A percentile compares a stretch with the other conserved stretches of the same genome.
Evolutionary conservation across 2,797 vertebrate species (phyloP).

Genomic region (Gallinago solitaria): DNA sequence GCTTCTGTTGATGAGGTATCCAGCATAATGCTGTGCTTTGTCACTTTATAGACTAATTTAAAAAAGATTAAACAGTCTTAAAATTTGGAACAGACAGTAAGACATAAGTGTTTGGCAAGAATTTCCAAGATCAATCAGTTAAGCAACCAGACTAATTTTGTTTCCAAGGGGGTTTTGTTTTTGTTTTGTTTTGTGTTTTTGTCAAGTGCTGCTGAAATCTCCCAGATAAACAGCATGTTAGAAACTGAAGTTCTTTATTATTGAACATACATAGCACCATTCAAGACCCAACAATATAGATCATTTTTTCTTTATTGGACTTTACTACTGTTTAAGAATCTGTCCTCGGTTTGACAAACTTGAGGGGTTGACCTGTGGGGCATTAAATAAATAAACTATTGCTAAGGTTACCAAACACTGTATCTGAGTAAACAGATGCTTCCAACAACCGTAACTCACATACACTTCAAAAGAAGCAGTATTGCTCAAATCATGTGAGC

Average conservation of each 20-base stretch:
- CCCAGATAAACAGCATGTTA: not conserved
- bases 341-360: not conserved
- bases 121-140: constrained; percentile 1
- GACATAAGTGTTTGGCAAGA: constrained; percentile 22
- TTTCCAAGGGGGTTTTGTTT: constrained; percentile 27
- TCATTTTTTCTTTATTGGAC: not conserved
- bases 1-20: constrained; percentile 31
- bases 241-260: not conserved
- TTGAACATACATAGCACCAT: not conserved
- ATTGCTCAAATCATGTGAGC: constrained; percentile 52
- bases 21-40: constrained; percentile 16
- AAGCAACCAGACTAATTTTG: not conserved
- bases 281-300: not conserved
- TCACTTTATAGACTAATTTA: constrained; percentile 1
- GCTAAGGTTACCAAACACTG: constrained; percentile 62
- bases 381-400: constrained; percentile 43
- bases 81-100: constrained; percentile 24
- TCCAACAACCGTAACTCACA: constrained; percentile 25
- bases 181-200: constrained; percentile 28
- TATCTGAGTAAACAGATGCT: constrained; percentile 42
- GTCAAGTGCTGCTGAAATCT: not conserved
- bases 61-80: not conserved
- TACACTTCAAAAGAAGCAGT: not conserved
- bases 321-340: not conserved
- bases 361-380: not conserved